Evolutionary conservation across 2,797 vertebrate genomes (phyloP).

Genomic region (Lindbergichthys nudifrons): DNA sequence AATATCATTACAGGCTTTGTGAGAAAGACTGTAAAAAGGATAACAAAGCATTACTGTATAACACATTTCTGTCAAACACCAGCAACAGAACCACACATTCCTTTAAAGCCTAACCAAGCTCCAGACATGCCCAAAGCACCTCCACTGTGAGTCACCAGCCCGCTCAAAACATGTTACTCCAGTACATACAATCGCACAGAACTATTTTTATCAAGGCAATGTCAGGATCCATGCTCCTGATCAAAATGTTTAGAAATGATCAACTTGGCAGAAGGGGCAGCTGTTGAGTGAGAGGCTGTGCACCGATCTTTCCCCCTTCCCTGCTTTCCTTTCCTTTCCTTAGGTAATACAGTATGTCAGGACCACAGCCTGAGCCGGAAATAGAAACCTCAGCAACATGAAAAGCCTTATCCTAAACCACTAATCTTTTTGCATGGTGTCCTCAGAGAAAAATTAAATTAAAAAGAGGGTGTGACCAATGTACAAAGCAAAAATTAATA

Average conservation of each 20-base stretch:
- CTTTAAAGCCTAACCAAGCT: slow-evolving; percentile 8
- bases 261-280: slow-evolving; percentile 2
- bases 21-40: background rate
- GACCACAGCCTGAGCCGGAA: slow-evolving; percentile 63
- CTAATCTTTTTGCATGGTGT: slow-evolving; percentile 58
- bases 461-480: slow-evolving; percentile 36
- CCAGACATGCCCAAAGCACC: slow-evolving; percentile 18
- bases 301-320: slow-evolving; percentile 36
- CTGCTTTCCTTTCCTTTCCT: slow-evolving; percentile 35
- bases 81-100: slow-evolving; percentile 15
- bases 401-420: slow-evolving; percentile 64
- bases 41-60: slow-evolving; percentile 12
- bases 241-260: background rate
- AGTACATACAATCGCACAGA: background rate
- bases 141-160: slow-evolving; percentile 5
- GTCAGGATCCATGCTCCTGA: background rate
- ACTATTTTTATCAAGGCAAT: background rate
- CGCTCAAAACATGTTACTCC: background rate
- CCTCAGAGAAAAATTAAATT: slow-evolving; percentile 42
- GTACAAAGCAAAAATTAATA: slow-evolving; percentile 37
- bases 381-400: slow-evolving; percentile 66
- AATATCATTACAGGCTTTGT: slow-evolving; percentile 1
- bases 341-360: slow-evolving; percentile 44
- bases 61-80: slow-evolving; percentile 29
- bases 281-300: slow-evolving; percentile 6